A percentile compares a stretch with the other conserved stretches of the same genome.
Evolutionary conservation across 23 tunicate genomes (phyloP).

Genomic region (Halocynthia aurantium): DNA sequence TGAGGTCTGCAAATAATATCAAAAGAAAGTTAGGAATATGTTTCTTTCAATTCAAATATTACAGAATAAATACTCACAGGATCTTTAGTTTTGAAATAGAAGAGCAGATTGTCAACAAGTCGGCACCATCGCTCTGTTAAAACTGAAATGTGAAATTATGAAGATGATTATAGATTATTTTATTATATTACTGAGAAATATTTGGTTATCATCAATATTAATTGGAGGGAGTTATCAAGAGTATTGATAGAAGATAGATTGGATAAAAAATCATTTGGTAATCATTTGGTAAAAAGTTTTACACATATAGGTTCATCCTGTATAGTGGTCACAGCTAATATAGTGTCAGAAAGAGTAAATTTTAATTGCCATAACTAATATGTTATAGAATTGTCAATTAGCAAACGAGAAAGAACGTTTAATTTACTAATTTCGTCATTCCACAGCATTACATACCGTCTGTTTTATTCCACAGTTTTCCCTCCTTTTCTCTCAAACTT

Average conservation of each 20-base stretch:
- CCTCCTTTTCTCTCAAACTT: slow-evolving; percentile 73
- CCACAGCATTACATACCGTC: slow-evolving; percentile 38
- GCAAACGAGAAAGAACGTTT: no score
- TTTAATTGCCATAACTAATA: no score
- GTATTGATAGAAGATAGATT: background rate
- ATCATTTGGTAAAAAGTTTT: no score
- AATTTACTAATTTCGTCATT: no score
- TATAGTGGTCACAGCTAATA: no score
- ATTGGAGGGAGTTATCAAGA: background rate
- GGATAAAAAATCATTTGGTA: no score
- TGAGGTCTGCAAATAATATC: slow-evolving; percentile 19
- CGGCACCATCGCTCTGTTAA: slow-evolving; percentile 80
- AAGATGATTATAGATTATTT: background rate
- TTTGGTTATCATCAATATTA: background rate
- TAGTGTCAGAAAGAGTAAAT: no score
- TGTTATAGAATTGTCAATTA: no score
- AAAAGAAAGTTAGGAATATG: no score
- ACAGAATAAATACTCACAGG: slow-evolving; percentile 23
- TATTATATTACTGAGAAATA: background rate
- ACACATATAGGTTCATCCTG: no score
- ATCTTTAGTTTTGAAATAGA: slow-evolving; percentile 71
- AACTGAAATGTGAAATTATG: slow-evolving; percentile 34
- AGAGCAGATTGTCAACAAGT: slow-evolving; percentile 68
- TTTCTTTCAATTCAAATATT: no score
- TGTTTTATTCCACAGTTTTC: slow-evolving; percentile 92